These are phyloP conservation scores for Holothuria glaberrima DNA, from an alignment of 35 echinoderm and acorn worm genomes.

Conservation along the genomic window DNA sequence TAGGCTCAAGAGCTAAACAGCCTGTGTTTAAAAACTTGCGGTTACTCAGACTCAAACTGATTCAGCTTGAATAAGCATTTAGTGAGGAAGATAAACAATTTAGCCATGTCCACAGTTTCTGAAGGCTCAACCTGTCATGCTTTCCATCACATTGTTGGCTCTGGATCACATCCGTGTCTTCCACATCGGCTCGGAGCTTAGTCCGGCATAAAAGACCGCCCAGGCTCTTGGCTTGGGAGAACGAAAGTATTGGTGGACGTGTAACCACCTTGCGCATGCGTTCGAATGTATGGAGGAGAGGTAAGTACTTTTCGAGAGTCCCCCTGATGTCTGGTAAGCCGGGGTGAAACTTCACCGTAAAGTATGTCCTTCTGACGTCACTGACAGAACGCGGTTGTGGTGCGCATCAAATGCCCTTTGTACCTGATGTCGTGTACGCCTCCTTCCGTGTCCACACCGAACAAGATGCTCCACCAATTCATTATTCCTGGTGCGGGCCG, in stretches of 20 bases:
- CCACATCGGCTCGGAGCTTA: neutral
- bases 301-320: slow-evolving; percentile 5
- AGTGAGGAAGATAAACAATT: too few relatives aligned
- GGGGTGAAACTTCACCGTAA: slow-evolving; percentile 16
- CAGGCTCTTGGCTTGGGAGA: slow-evolving; percentile 17
- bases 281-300: slow-evolving; percentile 15
- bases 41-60: too few relatives aligned
- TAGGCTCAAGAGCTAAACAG: too few relatives aligned
- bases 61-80: too few relatives aligned
- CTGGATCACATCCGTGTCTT: neutral
- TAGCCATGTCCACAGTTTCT: too few relatives aligned
- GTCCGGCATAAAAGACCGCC: neutral
- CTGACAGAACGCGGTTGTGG: neutral
- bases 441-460: neutral
- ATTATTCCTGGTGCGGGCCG: neutral
- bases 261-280: slow-evolving; percentile 23
- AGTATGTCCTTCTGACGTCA: neutral
- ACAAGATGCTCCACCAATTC: slow-evolving; percentile 18
- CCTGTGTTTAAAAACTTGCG: too few relatives aligned
- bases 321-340: slow-evolving; percentile 37
- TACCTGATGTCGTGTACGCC: neutral
- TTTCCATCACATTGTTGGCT: slow-evolving; percentile 3
- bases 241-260: slow-evolving; percentile 1
- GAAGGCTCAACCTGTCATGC: too few relatives aligned
- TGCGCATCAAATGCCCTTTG: neutral